These are phyloP conservation scores for Cuculus canorus DNA, from an alignment of 2,797 vertebrate species.

Conservation along the genomic window DNA sequence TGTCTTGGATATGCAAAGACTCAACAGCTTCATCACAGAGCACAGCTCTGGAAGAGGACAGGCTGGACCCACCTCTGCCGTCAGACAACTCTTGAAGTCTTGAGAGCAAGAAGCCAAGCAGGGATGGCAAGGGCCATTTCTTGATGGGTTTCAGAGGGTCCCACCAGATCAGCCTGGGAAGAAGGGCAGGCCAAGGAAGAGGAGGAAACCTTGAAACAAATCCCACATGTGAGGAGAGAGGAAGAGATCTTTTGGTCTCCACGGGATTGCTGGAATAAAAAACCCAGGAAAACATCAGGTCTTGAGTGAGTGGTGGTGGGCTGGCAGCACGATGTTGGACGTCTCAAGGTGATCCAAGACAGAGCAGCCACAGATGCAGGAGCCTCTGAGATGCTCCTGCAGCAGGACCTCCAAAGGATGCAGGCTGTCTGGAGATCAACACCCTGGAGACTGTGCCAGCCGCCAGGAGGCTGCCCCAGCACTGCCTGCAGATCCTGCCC, in stretches of 20 bases:
- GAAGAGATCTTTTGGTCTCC: neutral
- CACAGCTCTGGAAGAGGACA: neutral
- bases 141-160: neutral
- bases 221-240: rapidly evolving
- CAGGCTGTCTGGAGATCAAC: neutral
- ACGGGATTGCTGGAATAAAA: neutral
- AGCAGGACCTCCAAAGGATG: neutral
- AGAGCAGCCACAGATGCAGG: neutral
- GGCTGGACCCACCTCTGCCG: neutral
- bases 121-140: neutral
- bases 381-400: neutral
- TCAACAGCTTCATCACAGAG: neutral
- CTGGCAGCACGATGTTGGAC: neutral
- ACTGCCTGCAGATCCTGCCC: neutral
- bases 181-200: neutral
- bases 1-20: neutral
- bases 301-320: rapidly evolving
- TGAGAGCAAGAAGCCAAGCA: neutral
- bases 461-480: neutral
- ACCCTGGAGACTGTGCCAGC: neutral
- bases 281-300: neutral
- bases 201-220: neutral
- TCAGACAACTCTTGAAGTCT: neutral
- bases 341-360: neutral
- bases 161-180: neutral